Conservation (phyloP, 2,888 invertebrate genomes). For the Tachina fera region DNA sequence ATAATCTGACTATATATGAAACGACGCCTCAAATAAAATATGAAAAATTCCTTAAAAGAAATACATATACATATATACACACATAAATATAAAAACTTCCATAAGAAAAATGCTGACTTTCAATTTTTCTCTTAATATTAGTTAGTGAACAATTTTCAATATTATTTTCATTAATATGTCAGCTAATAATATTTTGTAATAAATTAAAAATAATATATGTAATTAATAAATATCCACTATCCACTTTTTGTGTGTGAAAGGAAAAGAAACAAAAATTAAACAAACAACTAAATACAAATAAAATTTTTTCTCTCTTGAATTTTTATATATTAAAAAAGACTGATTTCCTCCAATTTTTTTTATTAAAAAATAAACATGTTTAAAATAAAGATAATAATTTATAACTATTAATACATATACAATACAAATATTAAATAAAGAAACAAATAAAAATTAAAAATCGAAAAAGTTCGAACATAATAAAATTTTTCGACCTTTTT, state of each 20-base stretch:
- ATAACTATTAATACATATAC: constrained; percentile 69
- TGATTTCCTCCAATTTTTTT: constrained; percentile 82
- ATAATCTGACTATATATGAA: constrained; percentile 54
- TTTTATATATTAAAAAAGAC: constrained; percentile 77
- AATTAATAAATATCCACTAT: constrained; percentile 1
- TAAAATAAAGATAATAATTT: constrained; percentile 72
- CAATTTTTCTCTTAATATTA: constrained; percentile 15
- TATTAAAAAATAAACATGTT: constrained; percentile 70
- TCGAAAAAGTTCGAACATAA: constrained; percentile 9
- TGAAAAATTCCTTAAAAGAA: constrained; percentile 17
- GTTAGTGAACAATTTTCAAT: constrained; percentile 40
- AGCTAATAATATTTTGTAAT: constrained; percentile 30
- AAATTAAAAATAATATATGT: neutral
- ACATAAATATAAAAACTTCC: neutral
- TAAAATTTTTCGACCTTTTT: neutral
- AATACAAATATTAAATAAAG: constrained; percentile 66
- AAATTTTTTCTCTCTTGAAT: constrained; percentile 49
- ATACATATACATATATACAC: neutral
- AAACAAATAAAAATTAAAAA: constrained; percentile 33
- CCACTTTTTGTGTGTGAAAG: constrained; percentile 6
- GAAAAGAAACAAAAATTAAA: constrained; percentile 5
- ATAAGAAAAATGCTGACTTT: neutral
- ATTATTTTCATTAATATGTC: constrained; percentile 15
- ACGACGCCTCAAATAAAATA: constrained; percentile 56
- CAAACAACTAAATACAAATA: constrained; percentile 29